Conservation (phyloP, 2,113 vertebrate species). For the Prochilodus magdalenae region DNA sequence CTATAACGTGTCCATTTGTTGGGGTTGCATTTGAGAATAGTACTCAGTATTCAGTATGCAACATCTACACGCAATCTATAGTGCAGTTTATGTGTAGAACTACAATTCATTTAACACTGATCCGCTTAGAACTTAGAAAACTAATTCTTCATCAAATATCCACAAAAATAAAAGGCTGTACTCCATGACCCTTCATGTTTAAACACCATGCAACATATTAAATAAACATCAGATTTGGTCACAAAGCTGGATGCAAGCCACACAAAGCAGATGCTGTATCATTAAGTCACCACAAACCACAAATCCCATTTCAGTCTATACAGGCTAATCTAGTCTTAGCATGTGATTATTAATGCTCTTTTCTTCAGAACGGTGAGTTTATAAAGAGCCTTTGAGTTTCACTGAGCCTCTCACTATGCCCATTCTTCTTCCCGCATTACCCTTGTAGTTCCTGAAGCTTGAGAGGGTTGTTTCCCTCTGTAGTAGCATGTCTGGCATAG, state of each 20-base stretch:
- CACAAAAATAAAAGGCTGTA: slow-evolving; percentile 7
- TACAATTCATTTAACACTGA: not conserved
- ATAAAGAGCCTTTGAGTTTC: slow-evolving; percentile 13
- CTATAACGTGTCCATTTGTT: not conserved
- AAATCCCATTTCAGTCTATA: slow-evolving; percentile 25
- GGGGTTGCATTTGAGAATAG: no score
- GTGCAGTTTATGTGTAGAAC: not conserved
- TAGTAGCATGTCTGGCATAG: not conserved
- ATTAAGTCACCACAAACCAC: slow-evolving; percentile 43
- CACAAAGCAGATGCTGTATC: slow-evolving; percentile 36
- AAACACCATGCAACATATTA: slow-evolving; percentile 34
- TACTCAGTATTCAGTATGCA: not conserved
- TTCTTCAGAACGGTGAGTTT: slow-evolving; percentile 27
- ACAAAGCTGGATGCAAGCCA: slow-evolving; percentile 25
- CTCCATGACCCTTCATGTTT: slow-evolving; percentile 19
- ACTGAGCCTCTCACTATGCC: not conserved
- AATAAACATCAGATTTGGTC: slow-evolving; percentile 26
- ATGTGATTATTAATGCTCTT: slow-evolving; percentile 40
- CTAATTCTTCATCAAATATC: slow-evolving; percentile 3
- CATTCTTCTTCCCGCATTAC: not conserved
- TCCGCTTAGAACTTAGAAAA: not conserved
- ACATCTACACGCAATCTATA: not conserved
- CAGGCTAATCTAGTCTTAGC: slow-evolving; percentile 24
- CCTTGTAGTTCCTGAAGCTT: not conserved
- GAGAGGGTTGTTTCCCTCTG: not conserved